Conservation (phyloP, 2,113 vertebrate species). For the Pundamilia nyererei region DNA sequence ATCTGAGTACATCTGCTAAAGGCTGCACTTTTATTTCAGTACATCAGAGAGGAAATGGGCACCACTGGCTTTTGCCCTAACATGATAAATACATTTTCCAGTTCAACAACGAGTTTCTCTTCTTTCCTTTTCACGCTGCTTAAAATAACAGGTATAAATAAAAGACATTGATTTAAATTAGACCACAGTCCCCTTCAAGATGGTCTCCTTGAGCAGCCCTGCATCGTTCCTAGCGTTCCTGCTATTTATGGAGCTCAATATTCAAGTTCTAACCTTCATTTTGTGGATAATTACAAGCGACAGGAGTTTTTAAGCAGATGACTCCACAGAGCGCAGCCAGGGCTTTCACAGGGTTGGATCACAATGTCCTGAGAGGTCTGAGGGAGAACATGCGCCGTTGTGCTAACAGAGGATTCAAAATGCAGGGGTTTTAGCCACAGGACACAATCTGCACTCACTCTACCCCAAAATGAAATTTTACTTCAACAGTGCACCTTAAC, state of each 20-base stretch:
- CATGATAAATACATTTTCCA: neutral
- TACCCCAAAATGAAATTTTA: neutral
- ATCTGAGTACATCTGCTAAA: neutral
- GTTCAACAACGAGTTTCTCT: neutral
- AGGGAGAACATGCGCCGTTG: neutral
- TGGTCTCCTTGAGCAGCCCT: neutral
- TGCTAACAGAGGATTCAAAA: neutral
- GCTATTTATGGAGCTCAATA: neutral
- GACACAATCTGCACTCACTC: neutral
- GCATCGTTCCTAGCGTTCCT: neutral
- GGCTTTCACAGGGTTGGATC: neutral
- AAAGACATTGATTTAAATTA: neutral
- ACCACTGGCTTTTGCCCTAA: neutral
- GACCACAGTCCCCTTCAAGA: neutral
- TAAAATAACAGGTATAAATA: neutral
- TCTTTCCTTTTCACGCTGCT: neutral
- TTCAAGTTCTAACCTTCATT: neutral
- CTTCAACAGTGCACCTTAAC: neutral
- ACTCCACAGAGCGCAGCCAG: neutral
- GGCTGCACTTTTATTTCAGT: neutral
- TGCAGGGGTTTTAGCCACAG: neutral
- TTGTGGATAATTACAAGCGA: neutral
- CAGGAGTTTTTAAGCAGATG: neutral
- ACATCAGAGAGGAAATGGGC: neutral
- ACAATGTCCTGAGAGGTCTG: neutral